These are phyloP conservation scores for Sylvia atricapilla DNA, from an alignment of 2,113 vertebrate genomes.

Conservation along the genomic window DNA sequence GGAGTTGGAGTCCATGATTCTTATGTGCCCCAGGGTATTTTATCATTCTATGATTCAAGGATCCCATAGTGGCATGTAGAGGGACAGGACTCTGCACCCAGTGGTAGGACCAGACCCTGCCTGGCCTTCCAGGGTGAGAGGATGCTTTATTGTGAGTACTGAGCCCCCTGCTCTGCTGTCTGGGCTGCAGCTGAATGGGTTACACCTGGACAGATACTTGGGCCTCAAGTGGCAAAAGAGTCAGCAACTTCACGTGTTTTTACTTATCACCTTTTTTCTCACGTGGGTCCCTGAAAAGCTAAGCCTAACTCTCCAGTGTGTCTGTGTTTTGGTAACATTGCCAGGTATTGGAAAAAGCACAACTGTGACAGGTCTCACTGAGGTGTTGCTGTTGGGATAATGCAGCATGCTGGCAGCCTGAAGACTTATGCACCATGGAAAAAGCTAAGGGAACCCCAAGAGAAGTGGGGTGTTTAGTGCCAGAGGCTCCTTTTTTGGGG, in stretches of 20 bases:
- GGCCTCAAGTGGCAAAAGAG: not conserved
- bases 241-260: not conserved
- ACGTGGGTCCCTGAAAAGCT: not conserved
- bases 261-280: not conserved
- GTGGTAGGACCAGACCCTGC: not conserved
- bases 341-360: not conserved
- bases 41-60: not conserved
- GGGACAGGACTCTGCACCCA: not conserved
- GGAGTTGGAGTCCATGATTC: not conserved
- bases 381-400: not conserved
- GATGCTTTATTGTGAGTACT: not conserved
- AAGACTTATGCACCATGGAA: not conserved
- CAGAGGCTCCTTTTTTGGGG: not conserved
- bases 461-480: not conserved
- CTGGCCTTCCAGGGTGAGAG: not conserved
- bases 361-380: not conserved
- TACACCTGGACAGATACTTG: not conserved
- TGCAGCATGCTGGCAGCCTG: accelerated
- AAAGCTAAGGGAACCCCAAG: not conserved
- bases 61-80: not conserved
- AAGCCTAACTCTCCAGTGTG: not conserved
- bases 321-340: not conserved
- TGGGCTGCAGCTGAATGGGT: not conserved
- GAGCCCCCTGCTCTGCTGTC: not conserved
- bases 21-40: not conserved